Conservation (phyloP, 1,140 invertebrate genomes). For the Drosophila sp. region DNA sequence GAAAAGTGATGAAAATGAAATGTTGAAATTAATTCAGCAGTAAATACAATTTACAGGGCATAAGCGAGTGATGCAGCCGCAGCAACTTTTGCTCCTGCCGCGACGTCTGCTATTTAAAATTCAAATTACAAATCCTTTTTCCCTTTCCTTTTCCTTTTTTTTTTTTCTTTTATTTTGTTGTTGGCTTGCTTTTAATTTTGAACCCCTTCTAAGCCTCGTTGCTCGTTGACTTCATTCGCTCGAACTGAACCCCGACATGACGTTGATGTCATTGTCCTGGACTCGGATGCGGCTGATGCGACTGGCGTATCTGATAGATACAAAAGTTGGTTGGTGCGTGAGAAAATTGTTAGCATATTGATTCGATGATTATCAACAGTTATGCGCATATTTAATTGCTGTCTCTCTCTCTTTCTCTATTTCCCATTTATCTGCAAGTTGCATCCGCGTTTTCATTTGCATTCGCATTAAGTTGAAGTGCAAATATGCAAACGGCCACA, state of each 20-base stretch:
- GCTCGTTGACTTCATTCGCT: conserved; percentile 74
- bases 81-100: conserved; percentile 25
- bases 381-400: conserved; percentile 80
- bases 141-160: conserved; percentile 17
- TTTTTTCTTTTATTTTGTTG: not conserved
- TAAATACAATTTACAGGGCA: conserved; percentile 70
- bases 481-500: conserved; percentile 59
- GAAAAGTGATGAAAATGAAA: conserved; percentile 62
- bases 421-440: conserved; percentile 37
- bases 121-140: conserved; percentile 81
- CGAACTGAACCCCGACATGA: conserved; percentile 29
- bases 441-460: conserved; percentile 45
- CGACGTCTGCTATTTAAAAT: conserved; percentile 73
- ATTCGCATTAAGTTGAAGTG: conserved; percentile 62
- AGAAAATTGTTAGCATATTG: conserved; percentile 82
- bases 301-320: conserved; percentile 55
- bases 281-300: conserved; percentile 30
- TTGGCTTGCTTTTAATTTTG: conserved; percentile 12
- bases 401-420: conserved; percentile 37
- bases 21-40: conserved; percentile 79
- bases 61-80: conserved; percentile 25
- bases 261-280: conserved; percentile 48
- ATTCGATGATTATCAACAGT: conserved; percentile 80
- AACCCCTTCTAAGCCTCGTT: conserved; percentile 20
- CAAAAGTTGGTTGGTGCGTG: conserved; percentile 62